Conservation (phyloP, 2,113 vertebrate genomes). For the Ceyx melanurus region DNA sequence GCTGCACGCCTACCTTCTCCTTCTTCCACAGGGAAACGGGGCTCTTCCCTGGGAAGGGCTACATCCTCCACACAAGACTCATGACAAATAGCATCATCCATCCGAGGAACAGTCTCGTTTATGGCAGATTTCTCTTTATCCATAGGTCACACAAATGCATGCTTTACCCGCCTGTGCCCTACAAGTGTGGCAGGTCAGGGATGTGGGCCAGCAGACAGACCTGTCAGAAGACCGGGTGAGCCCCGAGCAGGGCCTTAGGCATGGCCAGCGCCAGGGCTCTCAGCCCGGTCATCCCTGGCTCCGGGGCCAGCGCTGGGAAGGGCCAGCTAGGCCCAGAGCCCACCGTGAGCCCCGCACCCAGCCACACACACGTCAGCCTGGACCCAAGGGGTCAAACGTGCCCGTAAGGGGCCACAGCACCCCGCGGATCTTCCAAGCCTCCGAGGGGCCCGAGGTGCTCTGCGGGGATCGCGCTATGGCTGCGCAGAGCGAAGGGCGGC, state of each 20-base stretch:
- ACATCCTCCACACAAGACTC: background rate
- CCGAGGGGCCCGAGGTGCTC: background rate
- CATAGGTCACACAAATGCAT: accelerated
- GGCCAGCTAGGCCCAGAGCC: background rate
- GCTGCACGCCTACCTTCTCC: background rate
- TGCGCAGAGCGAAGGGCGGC: background rate
- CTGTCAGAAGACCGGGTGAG: accelerated
- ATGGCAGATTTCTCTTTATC: background rate
- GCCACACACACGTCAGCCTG: background rate
- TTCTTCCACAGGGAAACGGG: accelerated
- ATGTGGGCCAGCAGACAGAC: accelerated
- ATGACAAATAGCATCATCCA: accelerated
- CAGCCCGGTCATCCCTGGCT: background rate
- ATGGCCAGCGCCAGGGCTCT: accelerated
- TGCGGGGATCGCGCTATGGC: background rate
- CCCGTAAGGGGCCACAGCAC: background rate
- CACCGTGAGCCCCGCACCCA: background rate
- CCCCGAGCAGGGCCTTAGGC: background rate
- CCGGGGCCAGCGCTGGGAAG: background rate
- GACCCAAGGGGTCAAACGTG: background rate
- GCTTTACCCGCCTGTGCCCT: accelerated
- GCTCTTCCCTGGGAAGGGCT: background rate
- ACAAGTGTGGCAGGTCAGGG: accelerated
- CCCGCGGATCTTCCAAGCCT: background rate
- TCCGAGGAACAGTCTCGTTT: background rate